Evolutionary conservation across 2,888 invertebrate species (phyloP), one percentile per base, ranked within the genome.

Genomic region (Patella depressa): DNA sequence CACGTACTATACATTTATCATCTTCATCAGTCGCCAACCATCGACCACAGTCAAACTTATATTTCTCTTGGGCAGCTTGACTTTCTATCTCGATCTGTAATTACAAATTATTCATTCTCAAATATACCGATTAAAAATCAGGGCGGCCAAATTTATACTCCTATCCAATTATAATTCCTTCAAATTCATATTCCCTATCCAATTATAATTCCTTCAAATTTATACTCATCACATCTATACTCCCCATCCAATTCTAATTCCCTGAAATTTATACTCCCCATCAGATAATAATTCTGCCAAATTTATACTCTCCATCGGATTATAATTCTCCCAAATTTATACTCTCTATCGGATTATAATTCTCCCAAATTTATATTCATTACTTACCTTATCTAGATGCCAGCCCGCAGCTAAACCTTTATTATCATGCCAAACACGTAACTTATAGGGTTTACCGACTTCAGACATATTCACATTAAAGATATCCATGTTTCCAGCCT

Each of bases 11-110:
- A 53, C 88, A 82, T n/a, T 86, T 82, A 78, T 92, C 92, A 78
- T 91, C 92, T 80, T 92, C 92, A 79, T 89, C 88, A 5, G 85
- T 84, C 0, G 91, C 90, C 80, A 92, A 79, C 92, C 92, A 92
- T 53, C 90, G 82, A 14, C 85, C 85, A 84, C 92, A 92, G 5
- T 76, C 77, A 82, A 91, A 92, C 29, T 77, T 71, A 79, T 88
- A 92, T 45, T 84, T 85, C 77, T 91, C 88, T 75, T 89, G 88
- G 3, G 89, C 87, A 11, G 77, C 78, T 86, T 89, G 86, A 74
- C 88, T 89, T 79, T 91, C 90, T 86, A 91, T 85, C 79, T 90
- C 90, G 82, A 91, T 83, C 90, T 91, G 82, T n/a, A 77, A 73
- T 29, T 45, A 45, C 45, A 45, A 45, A 45, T 45, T 45, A 45